Percentiles rank a stretch among this genome's conserved stretches.
Evolutionary conservation across 2,113 vertebrate species (phyloP).

Genomic region (Oncorhynchus clarkii): DNA sequence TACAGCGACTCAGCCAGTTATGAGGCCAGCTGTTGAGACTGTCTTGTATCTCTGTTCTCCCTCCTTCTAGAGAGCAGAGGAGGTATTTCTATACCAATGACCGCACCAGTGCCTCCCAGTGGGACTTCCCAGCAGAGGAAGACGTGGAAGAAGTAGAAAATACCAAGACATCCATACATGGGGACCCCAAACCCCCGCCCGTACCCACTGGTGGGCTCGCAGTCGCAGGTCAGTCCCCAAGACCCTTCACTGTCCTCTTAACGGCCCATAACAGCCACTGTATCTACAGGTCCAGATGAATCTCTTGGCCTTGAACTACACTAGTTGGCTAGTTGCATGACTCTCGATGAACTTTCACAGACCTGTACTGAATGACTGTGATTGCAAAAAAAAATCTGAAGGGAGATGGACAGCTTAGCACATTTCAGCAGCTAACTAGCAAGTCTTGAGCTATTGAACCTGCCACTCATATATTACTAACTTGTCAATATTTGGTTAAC

Average conservation of each 20-base stretch:
- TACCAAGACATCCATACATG: constrained; percentile 66
- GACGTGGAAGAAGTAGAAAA: constrained; percentile 63
- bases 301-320: neutral
- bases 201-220: constrained; percentile 19
- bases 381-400: constrained; percentile 60
- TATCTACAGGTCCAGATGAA: neutral
- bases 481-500: too few species aligned
- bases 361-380: constrained; percentile 73
- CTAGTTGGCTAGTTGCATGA: neutral
- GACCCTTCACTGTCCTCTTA: neutral
- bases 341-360: constrained; percentile 68
- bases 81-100: constrained; percentile 99
- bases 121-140: constrained; percentile 94
- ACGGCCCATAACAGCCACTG: too few species aligned
- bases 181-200: constrained; percentile 41
- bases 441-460: too few species aligned
- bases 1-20: constrained; percentile 52
- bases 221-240: constrained; percentile 48
- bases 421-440: neutral
- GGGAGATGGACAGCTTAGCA: constrained; percentile 20
- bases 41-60: constrained; percentile 88
- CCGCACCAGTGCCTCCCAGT: constrained; percentile 90
- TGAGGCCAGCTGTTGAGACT: constrained; percentile 59
- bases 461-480: too few species aligned
- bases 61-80: constrained; percentile 97